Conservation (phyloP, 1,140 invertebrate species). For the Orchestia grillus region DNA sequence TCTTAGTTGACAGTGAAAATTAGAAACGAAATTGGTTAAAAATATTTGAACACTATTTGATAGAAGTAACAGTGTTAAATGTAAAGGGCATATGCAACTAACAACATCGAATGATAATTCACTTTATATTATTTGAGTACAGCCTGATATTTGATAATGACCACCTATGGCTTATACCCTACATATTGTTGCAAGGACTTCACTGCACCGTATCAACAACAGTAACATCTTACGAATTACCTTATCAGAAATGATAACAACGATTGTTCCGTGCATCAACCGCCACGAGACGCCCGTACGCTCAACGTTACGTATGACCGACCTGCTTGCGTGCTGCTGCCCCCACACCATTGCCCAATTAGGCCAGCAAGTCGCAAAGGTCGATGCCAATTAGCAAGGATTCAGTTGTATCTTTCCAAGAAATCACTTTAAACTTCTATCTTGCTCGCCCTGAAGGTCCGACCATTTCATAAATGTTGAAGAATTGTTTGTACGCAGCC, state of each 20-base stretch:
- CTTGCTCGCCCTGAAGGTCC: no score
- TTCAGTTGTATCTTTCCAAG: background rate
- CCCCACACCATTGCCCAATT: background rate
- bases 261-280: background rate
- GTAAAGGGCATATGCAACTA: background rate
- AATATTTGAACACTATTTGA: background rate
- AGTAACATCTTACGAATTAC: background rate
- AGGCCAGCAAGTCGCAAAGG: background rate
- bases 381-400: conserved; percentile 7
- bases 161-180: background rate
- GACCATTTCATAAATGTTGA: background rate
- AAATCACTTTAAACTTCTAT: background rate
- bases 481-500: background rate
- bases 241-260: background rate
- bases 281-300: background rate
- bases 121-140: background rate
- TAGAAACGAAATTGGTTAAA: background rate
- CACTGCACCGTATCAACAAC: background rate
- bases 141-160: background rate
- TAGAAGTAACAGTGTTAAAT: background rate
- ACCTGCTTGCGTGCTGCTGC: background rate
- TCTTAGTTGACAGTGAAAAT: background rate
- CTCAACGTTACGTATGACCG: background rate
- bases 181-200: background rate
- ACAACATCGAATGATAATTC: background rate